Percentiles rank a stretch among this genome's conserved stretches.
Evolutionary conservation across 1,140 invertebrate species (phyloP).

Genomic region (Camponotus floridanus): DNA sequence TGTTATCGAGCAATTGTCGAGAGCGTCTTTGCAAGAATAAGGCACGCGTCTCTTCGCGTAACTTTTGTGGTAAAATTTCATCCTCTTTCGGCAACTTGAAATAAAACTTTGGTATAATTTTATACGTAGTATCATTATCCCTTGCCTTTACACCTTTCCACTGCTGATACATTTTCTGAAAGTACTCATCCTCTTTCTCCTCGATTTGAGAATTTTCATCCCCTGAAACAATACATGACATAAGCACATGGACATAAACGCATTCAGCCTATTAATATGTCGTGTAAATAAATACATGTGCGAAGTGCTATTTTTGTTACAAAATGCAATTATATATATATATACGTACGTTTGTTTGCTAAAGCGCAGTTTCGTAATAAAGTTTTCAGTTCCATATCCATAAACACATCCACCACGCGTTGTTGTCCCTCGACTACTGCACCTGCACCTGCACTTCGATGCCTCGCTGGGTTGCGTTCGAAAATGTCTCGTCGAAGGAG

Average conservation of each 20-base stretch:
- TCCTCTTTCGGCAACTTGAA: conserved; percentile 92
- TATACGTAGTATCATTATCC: conserved; percentile 81
- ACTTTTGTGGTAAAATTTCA: conserved; percentile 91
- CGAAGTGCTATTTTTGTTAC: conserved; percentile 26
- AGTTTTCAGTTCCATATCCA: conserved; percentile 66
- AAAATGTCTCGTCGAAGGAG: no score
- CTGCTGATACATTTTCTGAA: conserved; percentile 87
- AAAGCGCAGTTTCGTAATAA: conserved; percentile 60
- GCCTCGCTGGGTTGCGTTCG: no score
- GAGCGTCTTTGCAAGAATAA: conserved; percentile 94
- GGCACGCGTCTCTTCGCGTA: conserved; percentile 95
- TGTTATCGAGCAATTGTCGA: conserved; percentile 93
- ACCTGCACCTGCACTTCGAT: background rate
- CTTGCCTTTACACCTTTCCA: conserved; percentile 86
- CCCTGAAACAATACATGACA: conserved; percentile 64
- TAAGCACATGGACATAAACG: background rate
- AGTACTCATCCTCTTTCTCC: conserved; percentile 86
- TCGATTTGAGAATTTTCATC: conserved; percentile 74
- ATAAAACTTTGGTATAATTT: conserved; percentile 92
- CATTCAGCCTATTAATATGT: background rate
- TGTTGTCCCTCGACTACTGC: no score
- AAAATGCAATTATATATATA: background rate
- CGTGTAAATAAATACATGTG: background rate
- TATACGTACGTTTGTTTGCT: conserved; percentile 61
- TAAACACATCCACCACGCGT: no score